Conservation (phyloP, 92 coral and sea anemone species). For the Isaurus tuberculatus region DNA sequence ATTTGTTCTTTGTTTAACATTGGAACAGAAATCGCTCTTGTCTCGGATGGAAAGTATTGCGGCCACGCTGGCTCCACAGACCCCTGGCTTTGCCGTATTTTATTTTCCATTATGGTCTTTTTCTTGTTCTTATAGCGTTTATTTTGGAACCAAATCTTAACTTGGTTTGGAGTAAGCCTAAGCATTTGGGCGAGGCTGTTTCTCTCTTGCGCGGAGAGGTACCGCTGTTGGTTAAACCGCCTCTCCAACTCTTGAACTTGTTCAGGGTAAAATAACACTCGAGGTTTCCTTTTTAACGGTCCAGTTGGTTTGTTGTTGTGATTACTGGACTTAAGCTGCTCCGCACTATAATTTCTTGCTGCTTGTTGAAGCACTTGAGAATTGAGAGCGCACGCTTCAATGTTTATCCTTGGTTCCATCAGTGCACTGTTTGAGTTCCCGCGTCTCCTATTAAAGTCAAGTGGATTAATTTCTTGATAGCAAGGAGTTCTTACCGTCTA, state of each 20-base stretch:
- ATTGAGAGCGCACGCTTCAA: constrained; percentile 62
- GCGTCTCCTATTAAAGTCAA: constrained; percentile 20
- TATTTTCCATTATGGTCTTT: constrained; percentile 88
- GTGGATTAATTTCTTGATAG: constrained; percentile 61
- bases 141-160: constrained; percentile 99
- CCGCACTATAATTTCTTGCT: constrained; percentile 69
- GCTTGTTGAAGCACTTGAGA: constrained; percentile 80
- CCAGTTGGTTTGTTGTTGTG: constrained; percentile 82
- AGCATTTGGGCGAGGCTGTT: constrained; percentile 96
- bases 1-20: constrained; percentile 84
- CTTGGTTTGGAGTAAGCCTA: constrained; percentile 96
- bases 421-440: neutral
- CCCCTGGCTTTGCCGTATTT: constrained; percentile 75
- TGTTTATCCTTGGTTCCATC: constrained; percentile 21
- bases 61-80: constrained; percentile 82
- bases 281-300: constrained; percentile 87
- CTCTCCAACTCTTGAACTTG: constrained; percentile 98
- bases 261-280: constrained; percentile 96
- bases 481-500: constrained; percentile 57
- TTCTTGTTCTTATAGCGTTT: constrained; percentile 98
- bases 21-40: constrained; percentile 93
- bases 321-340: constrained; percentile 61
- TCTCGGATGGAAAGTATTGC: constrained; percentile 92
- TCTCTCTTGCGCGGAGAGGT: constrained; percentile 98
- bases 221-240: constrained; percentile 96